Conservation (phyloP, 2,888 invertebrate species). For the Agriopis marginaria region DNA sequence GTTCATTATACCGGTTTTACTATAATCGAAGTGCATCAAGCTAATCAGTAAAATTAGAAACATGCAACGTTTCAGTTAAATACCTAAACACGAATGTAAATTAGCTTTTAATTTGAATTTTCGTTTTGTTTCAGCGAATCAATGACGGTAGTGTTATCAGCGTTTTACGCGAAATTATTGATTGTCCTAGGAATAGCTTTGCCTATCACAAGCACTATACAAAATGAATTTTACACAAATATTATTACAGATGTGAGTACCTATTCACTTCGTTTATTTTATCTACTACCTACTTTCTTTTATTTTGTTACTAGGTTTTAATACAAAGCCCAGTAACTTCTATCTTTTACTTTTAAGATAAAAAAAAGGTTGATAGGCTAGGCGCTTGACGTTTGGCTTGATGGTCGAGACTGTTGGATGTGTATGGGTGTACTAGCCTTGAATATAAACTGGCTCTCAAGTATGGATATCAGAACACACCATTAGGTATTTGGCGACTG, state of each 20-base stretch:
- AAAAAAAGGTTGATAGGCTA: too few species aligned
- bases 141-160: conserved; percentile 87
- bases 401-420: too few species aligned
- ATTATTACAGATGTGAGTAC: conserved; percentile 77
- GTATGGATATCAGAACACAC: too few species aligned
- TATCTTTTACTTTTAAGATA: too few species aligned
- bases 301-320: too few species aligned
- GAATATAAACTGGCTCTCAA: too few species aligned
- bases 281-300: too few species aligned
- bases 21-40: not conserved
- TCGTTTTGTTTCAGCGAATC: conserved; percentile 83
- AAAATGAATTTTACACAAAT: conserved; percentile 81
- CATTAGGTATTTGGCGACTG: too few species aligned
- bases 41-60: conserved; percentile 17
- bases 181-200: conserved; percentile 88
- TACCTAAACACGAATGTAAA: conserved; percentile 29
- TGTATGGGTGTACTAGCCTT: too few species aligned
- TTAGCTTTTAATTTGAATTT: conserved; percentile 32
- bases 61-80: conserved; percentile 18
- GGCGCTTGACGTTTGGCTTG: too few species aligned
- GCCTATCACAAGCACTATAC: conserved; percentile 88
- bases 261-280: not conserved
- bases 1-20: not conserved
- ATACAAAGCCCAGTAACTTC: too few species aligned
- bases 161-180: conserved; percentile 88